Evolutionary conservation across 2,797 vertebrate genomes (phyloP).

Genomic region (Rhinoraja longicauda): DNA sequence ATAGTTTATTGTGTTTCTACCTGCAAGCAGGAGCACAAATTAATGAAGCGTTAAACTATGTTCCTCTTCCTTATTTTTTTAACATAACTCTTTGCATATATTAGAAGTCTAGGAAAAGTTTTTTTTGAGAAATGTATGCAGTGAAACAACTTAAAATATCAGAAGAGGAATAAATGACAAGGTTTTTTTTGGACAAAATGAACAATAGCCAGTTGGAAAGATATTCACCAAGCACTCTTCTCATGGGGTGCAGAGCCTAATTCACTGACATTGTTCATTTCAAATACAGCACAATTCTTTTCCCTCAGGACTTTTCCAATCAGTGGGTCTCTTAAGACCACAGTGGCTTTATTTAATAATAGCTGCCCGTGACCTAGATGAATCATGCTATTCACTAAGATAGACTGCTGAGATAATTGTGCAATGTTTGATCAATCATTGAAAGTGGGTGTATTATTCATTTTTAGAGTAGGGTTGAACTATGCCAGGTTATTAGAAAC

Average conservation of each 20-base stretch:
- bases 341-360: neutral
- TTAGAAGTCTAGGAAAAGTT: neutral
- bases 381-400: neutral
- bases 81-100: neutral
- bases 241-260: neutral
- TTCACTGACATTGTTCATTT: neutral
- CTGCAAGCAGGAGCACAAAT: neutral
- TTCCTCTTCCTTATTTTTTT: neutral
- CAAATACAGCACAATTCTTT: neutral
- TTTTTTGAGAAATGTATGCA: neutral
- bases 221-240: neutral
- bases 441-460: conserved; percentile 9
- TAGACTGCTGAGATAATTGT: too few relatives aligned
- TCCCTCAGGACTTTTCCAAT: neutral
- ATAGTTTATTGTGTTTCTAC: neutral
- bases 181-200: neutral
- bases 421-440: neutral
- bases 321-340: neutral
- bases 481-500: neutral
- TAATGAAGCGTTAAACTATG: neutral
- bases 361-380: conserved; percentile 16
- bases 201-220: neutral
- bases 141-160: neutral
- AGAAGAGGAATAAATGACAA: neutral
- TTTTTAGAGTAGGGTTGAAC: neutral